Evolutionary conservation across 2,113 vertebrate genomes (phyloP).

Genomic region (Aldabrachelys gigantea): DNA sequence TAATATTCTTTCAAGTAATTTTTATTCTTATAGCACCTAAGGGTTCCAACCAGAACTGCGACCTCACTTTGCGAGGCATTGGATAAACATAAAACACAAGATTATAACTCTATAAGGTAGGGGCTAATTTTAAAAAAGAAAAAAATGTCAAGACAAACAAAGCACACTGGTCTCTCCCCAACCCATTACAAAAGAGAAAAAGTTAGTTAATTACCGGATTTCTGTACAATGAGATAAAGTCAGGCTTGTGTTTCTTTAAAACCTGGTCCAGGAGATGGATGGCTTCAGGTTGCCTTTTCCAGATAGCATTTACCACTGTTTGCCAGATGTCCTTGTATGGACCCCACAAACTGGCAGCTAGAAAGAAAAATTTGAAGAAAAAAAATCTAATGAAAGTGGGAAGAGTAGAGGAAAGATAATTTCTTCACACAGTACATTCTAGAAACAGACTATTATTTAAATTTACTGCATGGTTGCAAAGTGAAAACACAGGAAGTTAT

Average conservation of each 20-base stretch:
- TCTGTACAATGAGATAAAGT: conserved; percentile 94
- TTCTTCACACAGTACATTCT: neutral
- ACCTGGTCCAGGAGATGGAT: conserved; percentile 92
- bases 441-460: neutral
- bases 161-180: neutral
- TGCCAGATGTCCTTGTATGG: conserved; percentile 97
- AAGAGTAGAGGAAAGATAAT: neutral
- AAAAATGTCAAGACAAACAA: neutral
- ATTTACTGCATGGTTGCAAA: neutral
- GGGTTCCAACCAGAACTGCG: neutral
- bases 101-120: too few relatives aligned
- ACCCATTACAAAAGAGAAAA: neutral
- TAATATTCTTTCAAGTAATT: neutral
- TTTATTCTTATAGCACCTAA: neutral
- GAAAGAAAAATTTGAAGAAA: neutral
- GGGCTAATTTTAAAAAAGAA: too few relatives aligned
- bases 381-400: neutral
- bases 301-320: conserved; percentile 89
- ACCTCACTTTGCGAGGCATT: neutral
- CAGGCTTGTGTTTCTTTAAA: conserved; percentile 95
- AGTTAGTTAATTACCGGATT: conserved; percentile 88
- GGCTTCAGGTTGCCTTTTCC: conserved; percentile 91
- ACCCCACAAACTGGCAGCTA: conserved; percentile 96
- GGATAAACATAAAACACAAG: neutral
- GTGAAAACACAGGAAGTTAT: neutral